phyloP scores from a whole-genome alignment of 2,113 vertebrate genomes.

The Odobenus rosmarus region DNA sequence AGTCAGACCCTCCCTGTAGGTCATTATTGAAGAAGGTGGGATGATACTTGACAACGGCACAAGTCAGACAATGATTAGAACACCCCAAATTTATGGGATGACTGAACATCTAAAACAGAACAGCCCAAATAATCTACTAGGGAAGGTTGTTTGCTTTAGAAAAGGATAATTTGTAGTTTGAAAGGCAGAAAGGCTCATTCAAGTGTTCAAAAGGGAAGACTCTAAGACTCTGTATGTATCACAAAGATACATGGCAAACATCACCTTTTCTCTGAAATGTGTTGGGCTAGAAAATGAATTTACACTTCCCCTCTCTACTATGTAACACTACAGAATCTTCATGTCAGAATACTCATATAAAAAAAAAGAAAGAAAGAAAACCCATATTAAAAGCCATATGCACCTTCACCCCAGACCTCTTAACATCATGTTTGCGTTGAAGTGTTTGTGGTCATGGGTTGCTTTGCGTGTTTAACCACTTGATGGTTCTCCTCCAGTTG shows the following conservation, averaged over 20 bases:
- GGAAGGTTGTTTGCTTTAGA: not conserved
- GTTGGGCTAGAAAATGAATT: not conserved
- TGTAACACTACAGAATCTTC: not conserved
- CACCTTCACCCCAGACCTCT: not conserved
- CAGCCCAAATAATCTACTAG: not conserved
- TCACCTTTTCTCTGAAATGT: not conserved
- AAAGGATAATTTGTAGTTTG: not conserved
- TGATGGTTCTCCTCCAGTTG: not conserved
- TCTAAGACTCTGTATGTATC: not conserved
- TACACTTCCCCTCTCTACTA: not conserved
- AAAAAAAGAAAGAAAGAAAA: not conserved
- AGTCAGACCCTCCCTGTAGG: not conserved
- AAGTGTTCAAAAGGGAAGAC: not conserved
- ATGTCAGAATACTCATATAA: not conserved
- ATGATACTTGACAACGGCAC: not conserved
- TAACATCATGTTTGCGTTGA: not conserved
- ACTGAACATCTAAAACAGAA: constrained; percentile 17
- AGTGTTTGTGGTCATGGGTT: not conserved
- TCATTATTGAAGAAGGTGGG: not conserved
- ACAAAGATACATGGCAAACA: not conserved
- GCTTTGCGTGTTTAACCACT: not conserved
- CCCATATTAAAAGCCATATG: not conserved
- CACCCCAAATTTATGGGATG: not conserved
- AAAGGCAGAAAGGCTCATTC: constrained; percentile 10
- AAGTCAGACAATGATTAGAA: not conserved